Evolutionary conservation across 2,888 invertebrate genomes (phyloP).

Genomic region (Elgonia sp.): DNA sequence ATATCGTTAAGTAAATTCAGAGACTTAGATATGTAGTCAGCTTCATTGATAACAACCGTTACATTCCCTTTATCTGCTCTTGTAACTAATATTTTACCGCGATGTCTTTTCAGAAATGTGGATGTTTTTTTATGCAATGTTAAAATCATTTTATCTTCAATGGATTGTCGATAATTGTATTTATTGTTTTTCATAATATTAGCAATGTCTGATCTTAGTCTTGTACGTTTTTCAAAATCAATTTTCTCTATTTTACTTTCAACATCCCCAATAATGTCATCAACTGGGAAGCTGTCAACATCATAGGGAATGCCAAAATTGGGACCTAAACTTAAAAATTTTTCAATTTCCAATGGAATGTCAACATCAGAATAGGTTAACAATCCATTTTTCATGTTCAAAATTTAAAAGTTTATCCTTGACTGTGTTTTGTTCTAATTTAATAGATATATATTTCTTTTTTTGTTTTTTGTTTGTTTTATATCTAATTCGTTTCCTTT

Average conservation of each 20-base stretch:
- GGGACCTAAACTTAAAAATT: too few species aligned
- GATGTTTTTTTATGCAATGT: neutral
- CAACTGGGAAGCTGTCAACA: constrained; percentile 15
- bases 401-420: neutral
- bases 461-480: neutral
- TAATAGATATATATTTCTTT: neutral
- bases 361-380: neutral
- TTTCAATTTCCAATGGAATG: constrained; percentile 11
- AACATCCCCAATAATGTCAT: too few species aligned
- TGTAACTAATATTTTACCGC: neutral
- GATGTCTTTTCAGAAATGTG: neutral
- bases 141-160: neutral
- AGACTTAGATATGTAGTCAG: neutral
- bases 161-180: neutral
- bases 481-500: neutral
- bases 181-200: constrained; percentile 8
- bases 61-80: constrained; percentile 8
- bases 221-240: neutral
- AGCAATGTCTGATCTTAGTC: neutral
- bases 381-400: constrained; percentile 12
- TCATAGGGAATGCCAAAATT: too few species aligned
- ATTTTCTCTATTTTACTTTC: constrained; percentile 2
- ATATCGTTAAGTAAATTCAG: neutral
- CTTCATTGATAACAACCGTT: neutral
- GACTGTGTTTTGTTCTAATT: neutral